phyloP scores from a whole-genome alignment of 2,113 vertebrate species.

The Clarias magur region DNA sequence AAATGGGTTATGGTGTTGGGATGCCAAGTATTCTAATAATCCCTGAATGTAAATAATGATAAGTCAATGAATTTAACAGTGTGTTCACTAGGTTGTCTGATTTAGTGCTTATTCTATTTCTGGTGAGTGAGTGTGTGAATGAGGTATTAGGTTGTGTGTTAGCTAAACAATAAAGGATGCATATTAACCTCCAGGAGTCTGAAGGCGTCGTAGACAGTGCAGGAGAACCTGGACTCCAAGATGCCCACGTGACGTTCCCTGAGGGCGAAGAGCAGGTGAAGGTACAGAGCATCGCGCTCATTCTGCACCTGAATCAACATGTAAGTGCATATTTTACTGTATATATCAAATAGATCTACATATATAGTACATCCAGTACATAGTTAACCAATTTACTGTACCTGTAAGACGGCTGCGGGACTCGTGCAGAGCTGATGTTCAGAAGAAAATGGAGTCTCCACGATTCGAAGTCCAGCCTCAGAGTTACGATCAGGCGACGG shows the following conservation, averaged over 20 bases:
- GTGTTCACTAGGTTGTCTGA: too few relatives aligned
- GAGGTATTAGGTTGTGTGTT: too few relatives aligned
- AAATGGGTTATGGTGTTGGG: not conserved
- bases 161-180: not conserved
- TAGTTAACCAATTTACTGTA: conserved; percentile 22
- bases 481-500: conserved; percentile 55
- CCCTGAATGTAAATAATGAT: not conserved
- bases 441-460: conserved; percentile 66
- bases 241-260: conserved; percentile 69
- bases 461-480: conserved; percentile 71
- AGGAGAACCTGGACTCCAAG: conserved; percentile 80
- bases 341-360: not conserved
- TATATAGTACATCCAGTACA: not conserved
- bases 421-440: conserved; percentile 73
- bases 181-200: conserved; percentile 68
- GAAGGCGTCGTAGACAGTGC: conserved; percentile 79
- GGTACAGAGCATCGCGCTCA: conserved; percentile 71
- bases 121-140: too few relatives aligned
- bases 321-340: not conserved
- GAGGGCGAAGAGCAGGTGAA: conserved; percentile 84
- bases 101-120: too few relatives aligned
- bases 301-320: conserved; percentile 58
- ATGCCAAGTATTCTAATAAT: not conserved
- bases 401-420: conserved; percentile 63
- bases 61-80: too few relatives aligned